Base-by-base conservation (phyloP, 2,797 vertebrate genomes). In the Clarias platycephalus region DNA sequence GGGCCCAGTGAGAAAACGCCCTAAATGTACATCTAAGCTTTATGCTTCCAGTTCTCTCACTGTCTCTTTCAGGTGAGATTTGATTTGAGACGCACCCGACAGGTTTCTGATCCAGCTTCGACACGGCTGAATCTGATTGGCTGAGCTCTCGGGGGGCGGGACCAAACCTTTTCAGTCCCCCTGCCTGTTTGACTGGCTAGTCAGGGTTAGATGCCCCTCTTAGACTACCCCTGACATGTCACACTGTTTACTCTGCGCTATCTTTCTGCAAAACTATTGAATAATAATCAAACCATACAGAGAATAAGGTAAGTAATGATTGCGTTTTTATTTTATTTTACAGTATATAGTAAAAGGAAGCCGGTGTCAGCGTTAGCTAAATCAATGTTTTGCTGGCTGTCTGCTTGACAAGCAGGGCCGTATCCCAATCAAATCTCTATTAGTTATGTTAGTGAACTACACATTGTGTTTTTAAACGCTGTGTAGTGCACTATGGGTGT, bases 41-140 rank as follows among this genome's bases (percentile, higher is more conserved):
- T 20, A 20, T 57, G 55, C 55, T 20, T 20, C 18, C 18, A 20
- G 18, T 20, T 62, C 22, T 62, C 58, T 24, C 7, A 24, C 22
- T 12, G 10, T 13, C n/a, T 67, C 7, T 67, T 5, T 31, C 1
- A 67, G 64, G 63, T 67, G 28, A 34, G 7, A 31, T 34, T 67
- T 34, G 64, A 31, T 67, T 67, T 67, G 64, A 67, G 64, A 67
- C 28, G 6, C 20, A 77, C 55, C 58, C 34, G n/a, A 34, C 34
- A n/a, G 26, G 66, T 68, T 40, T 18, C n/a, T 20, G 57, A 18
- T 0, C 1, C 1, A 0, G 2, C 37, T n/a, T 37, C 34, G 57
- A 74, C 37, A 75, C n/a, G 80, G 15, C 34, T 82, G 55, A 16
- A 40, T 60, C 70, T 83, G 81, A 83, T 75, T 74, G 81, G 81